Percentiles rank a stretch among this genome's conserved stretches.
These are phyloP conservation scores for Etheostoma spectabile DNA, from an alignment of 2,113 vertebrate species.

Conservation along the genomic window DNA sequence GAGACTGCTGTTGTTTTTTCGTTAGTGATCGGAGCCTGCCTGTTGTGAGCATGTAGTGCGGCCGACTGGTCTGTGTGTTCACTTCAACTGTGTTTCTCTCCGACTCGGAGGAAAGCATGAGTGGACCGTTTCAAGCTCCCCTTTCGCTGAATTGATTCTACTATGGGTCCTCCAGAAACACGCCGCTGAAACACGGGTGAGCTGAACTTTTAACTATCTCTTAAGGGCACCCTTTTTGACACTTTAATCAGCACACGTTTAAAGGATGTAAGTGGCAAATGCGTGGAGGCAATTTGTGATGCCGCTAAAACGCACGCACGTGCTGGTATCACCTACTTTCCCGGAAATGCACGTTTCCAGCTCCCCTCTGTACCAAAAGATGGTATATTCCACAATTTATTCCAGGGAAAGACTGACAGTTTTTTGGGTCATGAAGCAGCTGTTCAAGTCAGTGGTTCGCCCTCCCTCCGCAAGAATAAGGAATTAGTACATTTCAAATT, in stretches of 20 bases:
- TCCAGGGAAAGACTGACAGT: constrained; percentile 93
- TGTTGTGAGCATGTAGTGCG: constrained; percentile 74
- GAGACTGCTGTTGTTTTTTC: constrained; percentile 48
- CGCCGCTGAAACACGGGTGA: constrained; percentile 69
- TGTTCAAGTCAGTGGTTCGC: constrained; percentile 87
- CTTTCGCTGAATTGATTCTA: constrained; percentile 90
- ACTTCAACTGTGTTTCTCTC: constrained; percentile 82
- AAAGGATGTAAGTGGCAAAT: fast-evolving
- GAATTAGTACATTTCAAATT: constrained; percentile 92
- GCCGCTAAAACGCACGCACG: fast-evolving
- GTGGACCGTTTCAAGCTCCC: constrained; percentile 89
- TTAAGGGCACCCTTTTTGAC: fast-evolving
- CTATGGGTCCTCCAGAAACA: constrained; percentile 86
- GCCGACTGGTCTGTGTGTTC: constrained; percentile 75
- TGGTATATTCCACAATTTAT: constrained; percentile 91
- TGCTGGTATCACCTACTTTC: not conserved
- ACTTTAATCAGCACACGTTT: fast-evolving
- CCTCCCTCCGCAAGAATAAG: constrained; percentile 90
- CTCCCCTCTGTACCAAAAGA: constrained; percentile 72
- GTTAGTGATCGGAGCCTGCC: constrained; percentile 55
- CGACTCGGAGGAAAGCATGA: constrained; percentile 85
- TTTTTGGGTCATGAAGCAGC: constrained; percentile 94
- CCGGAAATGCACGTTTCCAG: constrained; percentile 32
- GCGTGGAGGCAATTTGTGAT: fast-evolving
- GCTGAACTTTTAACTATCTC: not conserved